Evolutionary conservation across 2,888 invertebrate species (phyloP).

Genomic region (Drosophila infuscata): DNA sequence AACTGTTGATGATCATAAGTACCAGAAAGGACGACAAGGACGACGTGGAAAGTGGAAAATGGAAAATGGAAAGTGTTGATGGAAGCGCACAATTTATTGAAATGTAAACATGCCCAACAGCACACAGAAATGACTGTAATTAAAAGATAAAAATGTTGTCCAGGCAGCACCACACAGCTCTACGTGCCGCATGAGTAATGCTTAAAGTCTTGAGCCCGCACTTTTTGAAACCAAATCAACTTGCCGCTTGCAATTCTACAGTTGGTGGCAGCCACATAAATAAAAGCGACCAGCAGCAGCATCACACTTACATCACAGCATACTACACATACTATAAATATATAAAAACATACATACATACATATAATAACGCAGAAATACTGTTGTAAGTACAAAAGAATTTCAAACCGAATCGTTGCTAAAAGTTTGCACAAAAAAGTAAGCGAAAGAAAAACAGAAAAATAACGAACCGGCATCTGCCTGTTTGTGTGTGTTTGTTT

Average conservation of each 20-base stretch:
- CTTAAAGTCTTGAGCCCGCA: constrained; percentile 11
- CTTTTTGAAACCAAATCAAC: constrained; percentile 39
- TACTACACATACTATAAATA: background rate
- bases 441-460: constrained; percentile 31
- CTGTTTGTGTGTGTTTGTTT: constrained; percentile 7
- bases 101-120: constrained; percentile 71
- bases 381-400: constrained; percentile 72
- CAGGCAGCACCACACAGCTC: constrained; percentile 16
- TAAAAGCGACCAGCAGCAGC: constrained; percentile 4
- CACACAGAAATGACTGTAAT: constrained; percentile 66
- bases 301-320: background rate
- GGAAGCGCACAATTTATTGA: constrained; percentile 70
- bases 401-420: constrained; percentile 72
- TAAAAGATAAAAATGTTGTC: constrained; percentile 65
- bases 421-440: constrained; percentile 52
- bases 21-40: constrained; percentile 31
- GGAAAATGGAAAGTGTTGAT: constrained; percentile 60
- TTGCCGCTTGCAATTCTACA: constrained; percentile 31
- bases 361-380: constrained; percentile 53
- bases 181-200: constrained; percentile 56
- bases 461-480: constrained; percentile 27
- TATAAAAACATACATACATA: background rate
- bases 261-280: constrained; percentile 36
- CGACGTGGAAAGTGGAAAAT: constrained; percentile 47
- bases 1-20: constrained; percentile 47